Base-by-base conservation (phyloP, 2,888 invertebrate species). In the Anthophora plumipes region DNA sequence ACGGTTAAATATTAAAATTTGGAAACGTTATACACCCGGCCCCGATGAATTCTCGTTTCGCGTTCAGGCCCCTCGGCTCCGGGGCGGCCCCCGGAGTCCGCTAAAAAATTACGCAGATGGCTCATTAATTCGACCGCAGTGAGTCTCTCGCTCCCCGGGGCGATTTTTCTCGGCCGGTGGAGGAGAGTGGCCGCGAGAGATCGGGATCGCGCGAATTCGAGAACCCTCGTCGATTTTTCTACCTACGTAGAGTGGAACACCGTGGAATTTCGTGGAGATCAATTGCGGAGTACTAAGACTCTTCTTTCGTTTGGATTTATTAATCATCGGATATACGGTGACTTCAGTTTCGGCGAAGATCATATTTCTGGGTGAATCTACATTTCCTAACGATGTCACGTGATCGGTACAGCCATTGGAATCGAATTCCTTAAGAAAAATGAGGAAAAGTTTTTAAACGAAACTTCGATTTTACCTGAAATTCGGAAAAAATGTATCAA, bases 1-100 rank as follows among this genome's bases (percentile, higher is more conserved):
- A 66, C 76, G 69, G 74, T 86, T 81, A 88, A 90, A 89, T 90
- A 90, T 89, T 89, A 89, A 89, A 89, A 85, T 89, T 87, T 88
- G 87, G 89, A 89, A 86, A 89, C 85, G 85, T 88, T 88, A 31
- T 31, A 88, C 81, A 85, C 85, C 76, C 77, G 79, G 77, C 75
- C 76, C 25, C 68, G 77, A 71, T 71, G 73, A 74, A 77, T 81
- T 50, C 78, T 39, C 72, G 72, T 75, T 37, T 79, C 70, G 46
- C 22, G 12, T 61, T 22, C 37, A 31, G 39, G 68, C 68, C 52
- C 37, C 52, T 5, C 11, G 46, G 48, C 54, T 70, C 55, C 61
- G 14, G 31, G 31, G 31, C 31, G 31, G 31, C 31, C 31, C 31
- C 31, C n/a, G n/a, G 31, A 4, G 31, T 31, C 31, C 69, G 72